A percentile compares a stretch with the other conserved stretches of the same genome.
Conservation (phyloP, 2,888 invertebrate genomes). For the Abrostola triplasia region DNA sequence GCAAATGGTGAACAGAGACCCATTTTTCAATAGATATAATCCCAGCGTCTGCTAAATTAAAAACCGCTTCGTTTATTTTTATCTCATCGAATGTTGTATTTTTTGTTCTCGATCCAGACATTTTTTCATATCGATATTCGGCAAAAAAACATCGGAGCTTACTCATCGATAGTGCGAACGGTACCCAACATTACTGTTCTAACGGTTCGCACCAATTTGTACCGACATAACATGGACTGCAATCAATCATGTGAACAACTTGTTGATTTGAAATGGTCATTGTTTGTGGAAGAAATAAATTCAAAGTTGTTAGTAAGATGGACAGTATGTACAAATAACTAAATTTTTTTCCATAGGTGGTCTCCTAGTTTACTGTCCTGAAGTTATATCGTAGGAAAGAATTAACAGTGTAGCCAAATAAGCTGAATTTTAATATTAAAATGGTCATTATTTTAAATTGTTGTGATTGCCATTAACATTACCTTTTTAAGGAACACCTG, state of each 20-base stretch:
- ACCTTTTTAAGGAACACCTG: too few relatives aligned
- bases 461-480: too few relatives aligned
- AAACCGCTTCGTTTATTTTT: not conserved
- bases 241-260: slow-evolving; percentile 41
- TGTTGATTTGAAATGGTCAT: slow-evolving; percentile 22
- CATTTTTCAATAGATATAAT: not conserved
- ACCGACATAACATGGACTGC: slow-evolving; percentile 15
- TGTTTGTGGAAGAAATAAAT: not conserved
- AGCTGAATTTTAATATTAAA: too few relatives aligned
- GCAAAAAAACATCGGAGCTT: slow-evolving; percentile 18
- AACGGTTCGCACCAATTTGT: slow-evolving; percentile 38
- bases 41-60: not conserved
- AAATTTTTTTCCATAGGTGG: not conserved
- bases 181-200: slow-evolving; percentile 40
- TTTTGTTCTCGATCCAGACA: not conserved
- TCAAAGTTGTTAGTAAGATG: not conserved
- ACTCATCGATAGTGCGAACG: slow-evolving; percentile 42
- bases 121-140: slow-evolving; percentile 18
- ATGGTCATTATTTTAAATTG: too few relatives aligned
- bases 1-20: not conserved
- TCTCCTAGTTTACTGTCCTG: not conserved
- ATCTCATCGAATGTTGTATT: slow-evolving; percentile 1
- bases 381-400: too few relatives aligned
- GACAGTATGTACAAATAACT: not conserved
- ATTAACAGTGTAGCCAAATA: too few relatives aligned